Evolutionary conservation across 2,888 invertebrate genomes (phyloP), one percentile per base, ranked within the genome.

Genomic region (Brenthis hecate): DNA sequence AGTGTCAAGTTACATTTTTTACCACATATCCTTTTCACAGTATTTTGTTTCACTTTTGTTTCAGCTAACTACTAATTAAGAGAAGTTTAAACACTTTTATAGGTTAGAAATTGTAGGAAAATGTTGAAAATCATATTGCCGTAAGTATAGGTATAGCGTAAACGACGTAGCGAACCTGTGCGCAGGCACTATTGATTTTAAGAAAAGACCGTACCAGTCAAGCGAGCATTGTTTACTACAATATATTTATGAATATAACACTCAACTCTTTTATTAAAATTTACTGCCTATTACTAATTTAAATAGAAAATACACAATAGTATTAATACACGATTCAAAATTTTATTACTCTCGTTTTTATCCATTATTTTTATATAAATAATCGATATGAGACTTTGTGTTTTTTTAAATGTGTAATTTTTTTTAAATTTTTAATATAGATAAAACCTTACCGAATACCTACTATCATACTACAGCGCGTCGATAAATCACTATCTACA

Each of bases 141-240:
- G 57, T 74, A 65, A 69, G 68, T 70, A 56, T 47, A 16, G 14
- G 53, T 53, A 69, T 75, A 74, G 76, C 75, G 77, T 75, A 75
- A 71, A 74, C 67, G 70, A 70, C 72, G 74, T 61, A 74, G 73
- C 75, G 75, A 72, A 74, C 74, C 77, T 81, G 73, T 89, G 90
- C 90, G 90, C 89, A 86, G 82, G 83, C 85, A 84, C 80, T 89
- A 90, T 90, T 82, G 90, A 90, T 90, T 90, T 90, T 88, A 79
- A 80, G 78, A 78, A 77, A 80, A 82, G 77, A 77, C 78, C 80
- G 79, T 78, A 69, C 69, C 66, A 69, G 79, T 78, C 77, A 70
- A 72, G 74, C 79, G 75, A 76, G 74, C 80, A 80, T 81, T 85
- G 82, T 84, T 84, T 80, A 85, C 82, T 80, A 83, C 80, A 79